Percentiles rank a stretch among this genome's conserved stretches.
These are phyloP conservation scores for Gadopsis marmoratus DNA, from an alignment of 2,797 vertebrate species.

Conservation along the genomic window DNA sequence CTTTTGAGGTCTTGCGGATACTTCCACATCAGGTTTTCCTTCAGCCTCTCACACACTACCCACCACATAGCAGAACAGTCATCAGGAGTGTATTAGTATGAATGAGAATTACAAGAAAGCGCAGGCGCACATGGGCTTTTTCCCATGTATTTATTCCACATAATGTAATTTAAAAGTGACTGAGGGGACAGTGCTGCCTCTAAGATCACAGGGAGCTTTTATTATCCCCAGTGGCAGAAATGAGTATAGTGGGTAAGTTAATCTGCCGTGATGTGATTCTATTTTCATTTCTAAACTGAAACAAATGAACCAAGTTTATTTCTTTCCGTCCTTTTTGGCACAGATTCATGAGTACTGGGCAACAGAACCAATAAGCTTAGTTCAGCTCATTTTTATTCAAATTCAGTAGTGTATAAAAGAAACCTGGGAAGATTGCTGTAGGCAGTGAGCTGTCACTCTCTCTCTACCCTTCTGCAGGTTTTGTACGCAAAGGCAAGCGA, in stretches of 20 bases:
- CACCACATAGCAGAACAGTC: slow-evolving; percentile 61
- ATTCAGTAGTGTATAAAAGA: slow-evolving; percentile 53
- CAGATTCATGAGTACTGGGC: slow-evolving; percentile 43
- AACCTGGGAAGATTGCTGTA: slow-evolving; percentile 49
- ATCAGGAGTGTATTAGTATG: slow-evolving; percentile 66
- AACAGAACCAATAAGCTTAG: slow-evolving; percentile 53
- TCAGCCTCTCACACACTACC: slow-evolving; percentile 47
- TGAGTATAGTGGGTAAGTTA: slow-evolving; percentile 47
- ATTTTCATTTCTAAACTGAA: slow-evolving; percentile 61
- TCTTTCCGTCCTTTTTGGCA: slow-evolving; percentile 34
- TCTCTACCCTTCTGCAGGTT: slow-evolving; percentile 42
- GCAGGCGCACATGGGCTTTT: slow-evolving; percentile 30
- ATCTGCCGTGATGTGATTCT: slow-evolving; percentile 58
- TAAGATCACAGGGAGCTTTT: slow-evolving; percentile 63
- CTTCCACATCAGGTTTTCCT: slow-evolving; percentile 73
- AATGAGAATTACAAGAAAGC: slow-evolving; percentile 66
- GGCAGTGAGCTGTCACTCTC: slow-evolving; percentile 66
- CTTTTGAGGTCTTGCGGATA: slow-evolving; percentile 62
- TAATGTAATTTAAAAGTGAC: slow-evolving; percentile 81
- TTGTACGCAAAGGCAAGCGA: slow-evolving; percentile 47
- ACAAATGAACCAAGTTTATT: slow-evolving; percentile 52
- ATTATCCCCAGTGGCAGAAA: slow-evolving; percentile 62
- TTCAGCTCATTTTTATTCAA: slow-evolving; percentile 64
- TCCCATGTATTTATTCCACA: slow-evolving; percentile 61
- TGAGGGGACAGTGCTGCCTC: slow-evolving; percentile 70